Percentiles rank a stretch among this genome's conserved stretches.
phyloP scores from a whole-genome alignment of 2,113 vertebrate genomes.

The Fregata magnificens region DNA sequence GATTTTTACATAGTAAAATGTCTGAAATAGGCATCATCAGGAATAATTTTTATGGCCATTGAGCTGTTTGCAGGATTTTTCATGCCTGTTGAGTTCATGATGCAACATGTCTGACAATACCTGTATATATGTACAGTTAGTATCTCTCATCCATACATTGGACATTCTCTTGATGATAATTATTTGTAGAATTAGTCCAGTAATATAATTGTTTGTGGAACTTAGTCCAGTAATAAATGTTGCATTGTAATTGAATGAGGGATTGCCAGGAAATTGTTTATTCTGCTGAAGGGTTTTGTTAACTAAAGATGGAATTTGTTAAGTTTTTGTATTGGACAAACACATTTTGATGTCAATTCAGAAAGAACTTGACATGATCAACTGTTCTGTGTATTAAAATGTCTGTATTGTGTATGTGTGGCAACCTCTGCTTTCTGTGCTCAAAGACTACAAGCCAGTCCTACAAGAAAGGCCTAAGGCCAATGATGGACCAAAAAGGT shows the following conservation, averaged over 20 bases:
- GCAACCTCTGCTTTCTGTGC: background rate
- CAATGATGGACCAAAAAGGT: background rate
- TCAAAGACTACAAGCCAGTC: background rate
- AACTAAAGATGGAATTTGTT: background rate
- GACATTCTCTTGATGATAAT: background rate
- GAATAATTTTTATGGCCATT: background rate
- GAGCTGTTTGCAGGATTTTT: background rate
- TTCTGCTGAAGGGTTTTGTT: background rate
- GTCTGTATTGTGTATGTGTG: background rate
- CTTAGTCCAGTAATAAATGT: background rate
- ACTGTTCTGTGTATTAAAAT: background rate
- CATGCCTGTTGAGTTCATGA: background rate
- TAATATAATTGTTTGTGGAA: background rate
- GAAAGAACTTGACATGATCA: background rate
- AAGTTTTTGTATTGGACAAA: background rate
- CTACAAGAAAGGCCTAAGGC: too few species aligned
- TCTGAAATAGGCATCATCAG: background rate
- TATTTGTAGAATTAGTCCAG: background rate
- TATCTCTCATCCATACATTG: background rate
- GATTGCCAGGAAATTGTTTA: background rate
- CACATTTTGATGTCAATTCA: background rate
- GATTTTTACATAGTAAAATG: background rate
- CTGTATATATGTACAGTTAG: background rate
- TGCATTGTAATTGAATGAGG: background rate
- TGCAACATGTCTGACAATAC: background rate